Conservation (phyloP, 2,888 invertebrate species). For the Philonicus albiceps region DNA sequence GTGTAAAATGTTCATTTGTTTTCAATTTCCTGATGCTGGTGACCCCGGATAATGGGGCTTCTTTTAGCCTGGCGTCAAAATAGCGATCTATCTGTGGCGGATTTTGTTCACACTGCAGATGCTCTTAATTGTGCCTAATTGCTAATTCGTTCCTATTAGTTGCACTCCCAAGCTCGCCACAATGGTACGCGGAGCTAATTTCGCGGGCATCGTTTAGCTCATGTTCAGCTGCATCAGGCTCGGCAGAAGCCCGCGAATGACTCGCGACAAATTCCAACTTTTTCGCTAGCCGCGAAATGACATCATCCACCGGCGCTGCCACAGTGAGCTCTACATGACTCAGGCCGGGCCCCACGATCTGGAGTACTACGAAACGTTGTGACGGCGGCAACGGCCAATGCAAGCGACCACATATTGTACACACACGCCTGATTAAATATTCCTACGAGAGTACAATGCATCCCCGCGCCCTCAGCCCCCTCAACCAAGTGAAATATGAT, state of each 20-base stretch:
- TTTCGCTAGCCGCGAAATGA: background rate
- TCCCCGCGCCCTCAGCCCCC: background rate
- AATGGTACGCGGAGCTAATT: background rate
- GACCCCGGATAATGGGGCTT: background rate
- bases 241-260: background rate
- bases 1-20: conserved; percentile 8
- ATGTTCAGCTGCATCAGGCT: background rate
- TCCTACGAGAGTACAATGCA: background rate
- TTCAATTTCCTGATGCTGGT: background rate
- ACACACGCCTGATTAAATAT: background rate
- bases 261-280: background rate
- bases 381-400: background rate
- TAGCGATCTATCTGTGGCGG: background rate
- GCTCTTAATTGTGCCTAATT: conserved; percentile 7
- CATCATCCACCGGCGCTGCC: background rate
- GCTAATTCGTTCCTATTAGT: conserved; percentile 17
- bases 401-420: background rate
- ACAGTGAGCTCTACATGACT: background rate
- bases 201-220: background rate
- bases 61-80: background rate
- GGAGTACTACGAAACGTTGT: background rate
- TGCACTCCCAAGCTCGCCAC: background rate
- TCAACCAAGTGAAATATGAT: background rate
- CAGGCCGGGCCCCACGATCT: background rate
- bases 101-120: background rate